phyloP scores from a whole-genome alignment of 2,113 vertebrate species.

The Monopterus albus region DNA sequence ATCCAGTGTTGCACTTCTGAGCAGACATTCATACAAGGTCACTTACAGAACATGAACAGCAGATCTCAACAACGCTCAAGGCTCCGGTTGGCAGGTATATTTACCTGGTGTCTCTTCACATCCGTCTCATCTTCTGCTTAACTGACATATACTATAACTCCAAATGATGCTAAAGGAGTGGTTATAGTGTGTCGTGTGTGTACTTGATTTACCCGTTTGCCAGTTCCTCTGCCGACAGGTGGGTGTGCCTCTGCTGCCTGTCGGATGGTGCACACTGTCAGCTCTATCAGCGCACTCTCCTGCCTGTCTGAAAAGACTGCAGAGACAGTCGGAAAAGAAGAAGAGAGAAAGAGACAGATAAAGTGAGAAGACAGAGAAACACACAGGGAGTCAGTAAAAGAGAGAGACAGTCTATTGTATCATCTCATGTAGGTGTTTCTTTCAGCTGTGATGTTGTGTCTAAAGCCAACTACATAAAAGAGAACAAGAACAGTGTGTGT shows the following conservation, averaged over 20 bases:
- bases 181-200: too few relatives aligned
- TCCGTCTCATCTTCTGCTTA: background rate
- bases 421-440: constrained; percentile 13
- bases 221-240: constrained; percentile 97
- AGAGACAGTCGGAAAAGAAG: constrained; percentile 3
- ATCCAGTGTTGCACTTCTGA: too few relatives aligned
- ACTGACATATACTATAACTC: too few relatives aligned
- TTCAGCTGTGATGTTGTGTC: background rate
- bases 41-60: background rate
- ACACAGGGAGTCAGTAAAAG: background rate
- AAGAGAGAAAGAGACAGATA: background rate
- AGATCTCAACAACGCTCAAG: too few relatives aligned
- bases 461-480: background rate
- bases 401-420: constrained; percentile 22
- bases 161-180: background rate
- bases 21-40: too few relatives aligned
- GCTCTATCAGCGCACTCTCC: constrained; percentile 96
- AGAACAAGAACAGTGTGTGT: background rate
- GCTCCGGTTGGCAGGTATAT: background rate
- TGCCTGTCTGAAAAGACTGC: constrained; percentile 96
- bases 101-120: background rate
- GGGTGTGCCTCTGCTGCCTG: constrained; percentile 98
- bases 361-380: background rate
- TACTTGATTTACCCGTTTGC: constrained; percentile 88
- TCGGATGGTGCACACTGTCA: constrained; percentile 96